Evolutionary conservation across 1,140 invertebrate species (phyloP).

Genomic region (Agraylea sexmaculata): DNA sequence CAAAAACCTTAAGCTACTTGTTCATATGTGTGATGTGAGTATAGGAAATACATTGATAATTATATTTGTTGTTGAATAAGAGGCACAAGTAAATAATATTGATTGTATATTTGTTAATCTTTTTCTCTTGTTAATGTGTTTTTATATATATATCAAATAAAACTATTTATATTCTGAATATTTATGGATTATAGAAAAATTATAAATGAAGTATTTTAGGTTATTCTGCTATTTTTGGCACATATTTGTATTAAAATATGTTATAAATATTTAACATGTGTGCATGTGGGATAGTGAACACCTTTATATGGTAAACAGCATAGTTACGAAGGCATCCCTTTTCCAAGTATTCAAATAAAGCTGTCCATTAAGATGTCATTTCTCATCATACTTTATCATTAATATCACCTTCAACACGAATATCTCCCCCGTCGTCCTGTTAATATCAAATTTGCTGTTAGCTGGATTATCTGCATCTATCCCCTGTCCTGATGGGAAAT

Average conservation of each 20-base stretch:
- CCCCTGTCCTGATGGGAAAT: conserved; percentile 58
- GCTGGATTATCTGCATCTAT: conserved; percentile 50
- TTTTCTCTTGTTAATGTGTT: too few species aligned
- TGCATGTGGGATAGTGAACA: conserved; percentile 17
- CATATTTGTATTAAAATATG: background rate
- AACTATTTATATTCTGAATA: too few species aligned
- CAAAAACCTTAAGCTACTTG: too few species aligned
- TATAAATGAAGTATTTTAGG: background rate
- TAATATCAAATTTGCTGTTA: conserved; percentile 58
- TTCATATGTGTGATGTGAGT: too few species aligned
- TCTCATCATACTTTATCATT: background rate
- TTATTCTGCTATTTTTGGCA: background rate
- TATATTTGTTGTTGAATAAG: too few species aligned
- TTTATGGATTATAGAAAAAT: too few species aligned
- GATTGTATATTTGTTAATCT: too few species aligned
- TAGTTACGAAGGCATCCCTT: background rate
- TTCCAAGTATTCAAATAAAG: background rate
- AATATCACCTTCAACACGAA: conserved; percentile 45
- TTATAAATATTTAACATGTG: conserved; percentile 24
- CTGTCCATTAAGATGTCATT: background rate
- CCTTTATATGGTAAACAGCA: background rate
- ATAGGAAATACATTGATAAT: too few species aligned
- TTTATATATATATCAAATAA: too few species aligned
- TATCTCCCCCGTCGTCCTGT: conserved; percentile 51
- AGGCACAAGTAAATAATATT: too few species aligned